Conservation (phyloP, 2,113 vertebrate genomes). For the Pterophyllum scalare region DNA sequence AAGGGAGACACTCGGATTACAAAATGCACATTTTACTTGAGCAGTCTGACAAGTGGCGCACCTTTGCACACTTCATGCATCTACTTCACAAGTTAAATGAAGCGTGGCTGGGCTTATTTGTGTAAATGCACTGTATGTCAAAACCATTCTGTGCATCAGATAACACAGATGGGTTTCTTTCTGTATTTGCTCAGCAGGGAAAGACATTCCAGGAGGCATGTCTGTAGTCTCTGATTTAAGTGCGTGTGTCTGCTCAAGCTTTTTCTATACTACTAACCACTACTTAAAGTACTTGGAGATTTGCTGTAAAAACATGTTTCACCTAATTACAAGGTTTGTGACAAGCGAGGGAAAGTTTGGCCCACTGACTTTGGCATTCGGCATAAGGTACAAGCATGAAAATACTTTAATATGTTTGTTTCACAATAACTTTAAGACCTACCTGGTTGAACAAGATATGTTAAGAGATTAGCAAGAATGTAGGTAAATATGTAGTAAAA, state of each 20-base stretch:
- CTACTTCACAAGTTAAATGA: slow-evolving; percentile 25
- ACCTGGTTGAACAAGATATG: slow-evolving; percentile 20
- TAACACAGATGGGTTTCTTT: slow-evolving; percentile 30
- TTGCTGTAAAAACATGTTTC: slow-evolving; percentile 69
- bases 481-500: neutral
- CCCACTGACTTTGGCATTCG: slow-evolving; percentile 27
- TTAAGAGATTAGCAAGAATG: slow-evolving; percentile 6
- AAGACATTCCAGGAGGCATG: slow-evolving; percentile 47
- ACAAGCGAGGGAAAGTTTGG: slow-evolving; percentile 63
- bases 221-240: slow-evolving; percentile 59
- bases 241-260: slow-evolving; percentile 15
- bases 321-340: slow-evolving; percentile 64
- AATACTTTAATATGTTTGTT: slow-evolving; percentile 48
- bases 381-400: slow-evolving; percentile 22
- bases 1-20: slow-evolving; percentile 8
- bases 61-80: neutral
- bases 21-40: neutral
- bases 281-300: slow-evolving; percentile 61
- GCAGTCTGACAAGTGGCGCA: slow-evolving; percentile 2
- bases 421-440: slow-evolving; percentile 21
- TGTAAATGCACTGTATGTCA: slow-evolving; percentile 3
- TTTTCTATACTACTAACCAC: slow-evolving; percentile 47
- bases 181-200: slow-evolving; percentile 37
- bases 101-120: slow-evolving; percentile 7
- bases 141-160: slow-evolving; percentile 18